Evolutionary conservation across 2,888 invertebrate species (phyloP).

Genomic region (Lepidonotus clava): DNA sequence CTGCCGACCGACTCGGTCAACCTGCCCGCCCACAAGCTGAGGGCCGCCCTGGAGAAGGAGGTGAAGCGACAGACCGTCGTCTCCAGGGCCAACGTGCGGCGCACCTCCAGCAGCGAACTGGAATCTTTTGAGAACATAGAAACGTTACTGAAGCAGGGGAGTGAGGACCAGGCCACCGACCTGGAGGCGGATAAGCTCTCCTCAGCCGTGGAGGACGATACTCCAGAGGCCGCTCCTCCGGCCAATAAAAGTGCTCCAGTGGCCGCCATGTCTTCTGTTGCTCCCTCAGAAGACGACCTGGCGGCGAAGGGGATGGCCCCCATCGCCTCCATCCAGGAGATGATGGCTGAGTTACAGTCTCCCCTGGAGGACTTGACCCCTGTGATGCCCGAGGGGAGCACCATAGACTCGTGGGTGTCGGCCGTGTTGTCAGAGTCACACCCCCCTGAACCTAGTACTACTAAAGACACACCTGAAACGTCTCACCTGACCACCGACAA

Average conservation of each 20-base stretch:
- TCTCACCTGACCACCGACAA: neutral
- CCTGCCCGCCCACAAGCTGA: neutral
- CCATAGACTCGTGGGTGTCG: conserved; percentile 7
- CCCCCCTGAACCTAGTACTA: neutral
- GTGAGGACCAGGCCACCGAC: conserved; percentile 27
- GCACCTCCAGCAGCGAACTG: conserved; percentile 21
- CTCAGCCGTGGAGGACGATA: neutral
- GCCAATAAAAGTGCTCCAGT: neutral
- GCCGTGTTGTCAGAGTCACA: neutral
- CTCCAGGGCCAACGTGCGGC: neutral
- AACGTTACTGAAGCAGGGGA: conserved; percentile 4
- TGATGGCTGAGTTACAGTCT: conserved; percentile 10
- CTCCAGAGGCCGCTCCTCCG: neutral
- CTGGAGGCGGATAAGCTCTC: conserved; percentile 3
- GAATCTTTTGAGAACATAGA: conserved; percentile 40
- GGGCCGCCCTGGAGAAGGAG: conserved; percentile 14
- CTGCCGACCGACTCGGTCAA: neutral
- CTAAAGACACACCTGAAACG: neutral
- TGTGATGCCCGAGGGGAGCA: neutral
- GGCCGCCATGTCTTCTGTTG: conserved; percentile 33
- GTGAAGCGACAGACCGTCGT: neutral
- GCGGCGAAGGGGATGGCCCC: conserved; percentile 30
- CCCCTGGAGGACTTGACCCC: neutral
- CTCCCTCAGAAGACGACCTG: conserved; percentile 36
- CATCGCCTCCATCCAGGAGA: conserved; percentile 36